Percentiles rank a stretch among this genome's conserved stretches.
Evolutionary conservation across 2,113 vertebrate species (phyloP).

Genomic region (Mystacornis crossleyi): DNA sequence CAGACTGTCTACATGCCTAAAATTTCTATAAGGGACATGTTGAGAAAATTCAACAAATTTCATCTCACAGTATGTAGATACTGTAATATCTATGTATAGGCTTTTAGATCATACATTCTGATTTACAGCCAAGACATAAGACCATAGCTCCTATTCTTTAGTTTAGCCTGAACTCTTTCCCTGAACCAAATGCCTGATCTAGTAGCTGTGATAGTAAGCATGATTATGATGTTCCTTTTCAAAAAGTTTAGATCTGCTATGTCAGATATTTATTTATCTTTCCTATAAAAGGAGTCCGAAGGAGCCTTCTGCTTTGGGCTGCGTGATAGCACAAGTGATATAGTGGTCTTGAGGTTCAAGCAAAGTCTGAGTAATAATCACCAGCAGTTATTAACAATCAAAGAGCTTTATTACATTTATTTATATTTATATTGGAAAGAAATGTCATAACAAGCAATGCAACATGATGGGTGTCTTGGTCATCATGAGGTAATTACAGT

Average conservation of each 20-base stretch:
- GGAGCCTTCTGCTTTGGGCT: background rate
- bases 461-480: background rate
- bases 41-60: too few species aligned
- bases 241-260: background rate
- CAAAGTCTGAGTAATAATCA: background rate
- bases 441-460: background rate
- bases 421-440: background rate
- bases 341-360: background rate
- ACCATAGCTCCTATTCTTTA: background rate
- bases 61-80: too few species aligned
- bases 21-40: too few species aligned
- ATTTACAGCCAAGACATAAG: too few species aligned
- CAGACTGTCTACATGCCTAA: too few species aligned
- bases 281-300: background rate
- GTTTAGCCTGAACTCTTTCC: background rate
- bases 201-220: background rate
- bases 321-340: too few species aligned
- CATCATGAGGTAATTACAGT: background rate
- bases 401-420: background rate
- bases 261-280: background rate
- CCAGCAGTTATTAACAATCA: background rate
- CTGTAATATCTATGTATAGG: too few species aligned
- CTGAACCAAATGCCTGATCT: background rate
- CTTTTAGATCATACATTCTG: too few species aligned
- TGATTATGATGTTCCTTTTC: background rate